phyloP scores from a whole-genome alignment of 1,140 invertebrate species.

The Atta cephalotes region DNA sequence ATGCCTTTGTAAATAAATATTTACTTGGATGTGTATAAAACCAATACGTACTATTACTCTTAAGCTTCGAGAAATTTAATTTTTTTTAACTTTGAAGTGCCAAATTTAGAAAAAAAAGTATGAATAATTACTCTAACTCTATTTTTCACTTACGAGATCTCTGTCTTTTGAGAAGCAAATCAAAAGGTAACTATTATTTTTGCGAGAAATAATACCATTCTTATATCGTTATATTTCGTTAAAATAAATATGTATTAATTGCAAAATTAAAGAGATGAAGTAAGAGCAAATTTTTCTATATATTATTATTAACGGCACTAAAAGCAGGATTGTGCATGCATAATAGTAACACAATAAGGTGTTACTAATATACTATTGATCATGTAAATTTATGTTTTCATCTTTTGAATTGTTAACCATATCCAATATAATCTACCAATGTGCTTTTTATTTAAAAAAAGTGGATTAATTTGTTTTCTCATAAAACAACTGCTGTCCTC shows the following conservation, averaged over 20 bases:
- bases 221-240: constrained; percentile 6
- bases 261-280: constrained; percentile 5
- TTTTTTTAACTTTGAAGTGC: constrained; percentile 13
- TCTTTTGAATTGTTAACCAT: neutral
- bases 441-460: neutral
- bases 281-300: neutral
- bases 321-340: constrained; percentile 1
- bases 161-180: neutral
- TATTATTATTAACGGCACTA: neutral
- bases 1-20: constrained; percentile 67
- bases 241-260: constrained; percentile 8
- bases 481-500: neutral
- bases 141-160: constrained; percentile 3
- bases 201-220: neutral
- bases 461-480: neutral
- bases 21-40: neutral
- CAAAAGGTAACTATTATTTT: constrained; percentile 1
- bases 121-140: neutral
- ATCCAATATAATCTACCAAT: neutral
- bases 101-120: neutral
- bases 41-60: neutral
- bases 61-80: constrained; percentile 15
- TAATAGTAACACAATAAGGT: constrained; percentile 12
- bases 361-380: neutral
- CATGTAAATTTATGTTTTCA: neutral